Base-by-base conservation (phyloP, 1,140 invertebrate species). In the Cydia pomonella region DNA sequence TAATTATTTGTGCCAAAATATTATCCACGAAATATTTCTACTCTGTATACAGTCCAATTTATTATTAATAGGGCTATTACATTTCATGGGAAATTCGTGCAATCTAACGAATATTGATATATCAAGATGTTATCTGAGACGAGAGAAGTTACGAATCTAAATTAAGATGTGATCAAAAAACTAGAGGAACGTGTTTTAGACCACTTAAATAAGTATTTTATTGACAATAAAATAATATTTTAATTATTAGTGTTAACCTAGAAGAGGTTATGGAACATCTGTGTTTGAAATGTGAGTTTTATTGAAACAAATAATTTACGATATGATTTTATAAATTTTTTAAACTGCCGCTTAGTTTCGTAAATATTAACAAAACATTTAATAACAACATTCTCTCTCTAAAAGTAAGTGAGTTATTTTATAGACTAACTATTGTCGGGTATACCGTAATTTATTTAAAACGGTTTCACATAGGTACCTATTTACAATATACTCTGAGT, bases 101-200 rank as follows among this genome's bases (percentile, higher is more conserved):
- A 10, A 33, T 41, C n/a, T 4, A 12, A 69, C 64, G 21, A 33
- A 18, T 69, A 69, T 69, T 69, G 64, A 69, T 69, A 66, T 33
- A 69, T 69, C 64, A 69, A 69, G 64, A 69, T 69, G 27, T 69
- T 69, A 69, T 66, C 63, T 38, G 29, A 38, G 64, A 33, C 27
- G 27, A 18, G n/a, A 69, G n/a, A 33, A 10, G 3, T 69, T 33
- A 69, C 16, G n/a, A n/a, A 2, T 33, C 16, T 69, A 33, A 69
- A 69, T 69, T 69, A 27, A 38, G 29, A 38, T 69, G 13, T 69
- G 64, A 38, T 10, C n/a, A 33, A 69, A 69, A 69, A 33, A 33
- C 29, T 33, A 13, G 64, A 38, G 27, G 18, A 69, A 69, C 64
- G 9, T 21, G 64, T 59, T 59, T 59, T 59, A 59, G 18, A 59